Evolutionary conservation across 2,797 vertebrate genomes (phyloP).

Genomic region (Enteromius unitaeniatus): DNA sequence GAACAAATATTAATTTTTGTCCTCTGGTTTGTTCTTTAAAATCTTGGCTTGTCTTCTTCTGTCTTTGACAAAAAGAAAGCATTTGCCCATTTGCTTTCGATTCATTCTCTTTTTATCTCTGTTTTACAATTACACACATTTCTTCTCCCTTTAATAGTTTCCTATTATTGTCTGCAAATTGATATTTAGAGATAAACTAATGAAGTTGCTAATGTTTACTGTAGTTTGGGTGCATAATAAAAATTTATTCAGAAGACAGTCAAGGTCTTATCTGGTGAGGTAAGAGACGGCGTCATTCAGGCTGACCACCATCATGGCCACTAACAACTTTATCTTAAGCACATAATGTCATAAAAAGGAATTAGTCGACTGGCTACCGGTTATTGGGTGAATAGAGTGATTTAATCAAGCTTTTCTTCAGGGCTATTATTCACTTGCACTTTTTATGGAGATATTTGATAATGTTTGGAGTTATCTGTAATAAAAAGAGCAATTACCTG

Average conservation of each 20-base stretch:
- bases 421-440: neutral
- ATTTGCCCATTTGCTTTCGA: conserved; percentile 7
- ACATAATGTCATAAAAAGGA: conserved; percentile 31
- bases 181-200: conserved; percentile 18
- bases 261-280: conserved; percentile 11
- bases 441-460: conserved; percentile 8
- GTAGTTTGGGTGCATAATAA: neutral
- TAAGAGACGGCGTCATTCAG: conserved; percentile 6
- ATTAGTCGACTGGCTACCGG: neutral
- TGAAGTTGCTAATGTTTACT: conserved; percentile 22
- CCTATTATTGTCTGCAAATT: conserved; percentile 8
- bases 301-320: neutral
- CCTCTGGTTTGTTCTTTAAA: conserved; percentile 27
- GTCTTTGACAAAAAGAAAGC: neutral
- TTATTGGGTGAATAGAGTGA: conserved; percentile 8
- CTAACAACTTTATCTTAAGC: conserved; percentile 33
- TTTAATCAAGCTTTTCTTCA: conserved; percentile 29
- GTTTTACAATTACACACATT: neutral
- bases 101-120: conserved; percentile 5
- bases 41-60: conserved; percentile 9
- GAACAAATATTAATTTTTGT: conserved; percentile 69
- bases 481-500: conserved; percentile 1
- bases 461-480: conserved; percentile 11
- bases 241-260: conserved; percentile 28
- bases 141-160: neutral